Conservation (phyloP, 1,140 invertebrate genomes). For the Zaprionus vittiger region DNA sequence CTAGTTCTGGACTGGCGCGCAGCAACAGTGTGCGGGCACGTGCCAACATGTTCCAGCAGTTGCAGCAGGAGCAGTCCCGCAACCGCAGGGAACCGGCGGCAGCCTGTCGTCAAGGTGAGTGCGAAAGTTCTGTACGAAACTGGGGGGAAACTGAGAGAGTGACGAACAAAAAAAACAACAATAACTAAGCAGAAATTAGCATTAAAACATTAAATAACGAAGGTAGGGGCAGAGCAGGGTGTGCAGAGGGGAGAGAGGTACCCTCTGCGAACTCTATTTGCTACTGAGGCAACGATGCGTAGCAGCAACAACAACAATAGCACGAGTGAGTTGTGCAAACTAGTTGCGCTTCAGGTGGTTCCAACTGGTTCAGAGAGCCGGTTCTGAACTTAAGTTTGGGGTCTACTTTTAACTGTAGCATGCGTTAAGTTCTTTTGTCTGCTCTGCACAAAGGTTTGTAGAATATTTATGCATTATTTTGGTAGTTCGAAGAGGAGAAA, state of each 20-base stretch:
- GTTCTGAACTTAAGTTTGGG: neutral
- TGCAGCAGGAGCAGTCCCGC: conserved; percentile 85
- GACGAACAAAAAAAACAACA: neutral
- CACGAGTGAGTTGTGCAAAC: conserved; percentile 5
- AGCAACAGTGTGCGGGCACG: conserved; percentile 87
- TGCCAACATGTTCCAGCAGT: conserved; percentile 87
- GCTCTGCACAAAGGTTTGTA: neutral
- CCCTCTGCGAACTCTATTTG: conserved; percentile 40
- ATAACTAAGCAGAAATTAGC: conserved; percentile 57
- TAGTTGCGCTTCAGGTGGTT: conserved; percentile 24
- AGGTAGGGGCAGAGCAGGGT: neutral
- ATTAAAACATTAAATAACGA: conserved; percentile 61
- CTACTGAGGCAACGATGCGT: conserved; percentile 51
- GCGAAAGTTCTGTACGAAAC: conserved; percentile 4
- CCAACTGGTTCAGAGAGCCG: conserved; percentile 24
- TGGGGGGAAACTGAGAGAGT: neutral
- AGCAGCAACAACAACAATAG: conserved; percentile 22
- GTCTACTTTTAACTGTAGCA: neutral
- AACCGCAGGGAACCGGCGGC: conserved; percentile 42
- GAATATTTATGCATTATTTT: neutral
- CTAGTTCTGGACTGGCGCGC: conserved; percentile 81
- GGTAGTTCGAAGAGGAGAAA: neutral
- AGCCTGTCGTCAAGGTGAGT: conserved; percentile 60
- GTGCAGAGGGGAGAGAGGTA: neutral
- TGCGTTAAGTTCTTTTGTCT: neutral